Evolutionary conservation across 2,888 invertebrate genomes (phyloP).

Genomic region (Nezara viridula): DNA sequence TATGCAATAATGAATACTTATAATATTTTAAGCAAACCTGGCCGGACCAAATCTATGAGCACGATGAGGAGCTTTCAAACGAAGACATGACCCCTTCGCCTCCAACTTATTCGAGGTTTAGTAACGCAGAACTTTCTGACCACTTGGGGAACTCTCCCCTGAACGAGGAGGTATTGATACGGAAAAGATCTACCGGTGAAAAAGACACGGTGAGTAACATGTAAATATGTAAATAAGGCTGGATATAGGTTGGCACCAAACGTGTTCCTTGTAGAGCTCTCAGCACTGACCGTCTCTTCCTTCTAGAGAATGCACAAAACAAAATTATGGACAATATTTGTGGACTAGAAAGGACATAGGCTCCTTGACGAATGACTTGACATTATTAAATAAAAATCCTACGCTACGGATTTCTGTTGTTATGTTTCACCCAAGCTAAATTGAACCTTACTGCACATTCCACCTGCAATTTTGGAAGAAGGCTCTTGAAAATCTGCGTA

Average conservation of each 20-base stretch:
- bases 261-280: conserved; percentile 8
- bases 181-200: conserved; percentile 24
- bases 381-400: background rate
- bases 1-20: background rate
- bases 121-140: conserved; percentile 20
- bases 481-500: background rate
- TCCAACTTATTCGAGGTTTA: conserved; percentile 39
- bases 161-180: background rate
- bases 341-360: background rate
- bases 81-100: conserved; percentile 19
- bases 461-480: background rate
- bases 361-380: background rate
- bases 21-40: conserved; percentile 47
- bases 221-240: conserved; percentile 32
- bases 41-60: conserved; percentile 37
- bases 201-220: conserved; percentile 35
- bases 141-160: background rate
- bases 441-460: background rate
- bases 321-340: background rate
- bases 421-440: background rate
- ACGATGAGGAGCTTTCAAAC: conserved; percentile 12
- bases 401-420: background rate
- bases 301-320: conserved; percentile 20
- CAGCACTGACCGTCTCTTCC: conserved; percentile 1
- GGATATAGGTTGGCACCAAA: conserved; percentile 16